Conservation (phyloP, 2,888 invertebrate genomes). For the Leptinotarsa haldemani region DNA sequence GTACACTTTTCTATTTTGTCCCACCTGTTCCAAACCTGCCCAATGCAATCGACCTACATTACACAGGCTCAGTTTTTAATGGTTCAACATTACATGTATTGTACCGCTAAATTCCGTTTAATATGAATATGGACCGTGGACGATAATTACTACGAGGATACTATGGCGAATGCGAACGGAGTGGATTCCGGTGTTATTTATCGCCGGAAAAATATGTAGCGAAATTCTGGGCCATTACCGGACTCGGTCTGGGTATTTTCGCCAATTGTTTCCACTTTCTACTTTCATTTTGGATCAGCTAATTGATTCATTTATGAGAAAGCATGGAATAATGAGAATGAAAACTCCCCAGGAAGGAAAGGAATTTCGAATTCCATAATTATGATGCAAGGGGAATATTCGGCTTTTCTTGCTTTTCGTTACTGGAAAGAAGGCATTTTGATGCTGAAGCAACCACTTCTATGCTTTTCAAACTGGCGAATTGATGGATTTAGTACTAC, state of each 20-base stretch:
- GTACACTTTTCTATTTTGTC: neutral
- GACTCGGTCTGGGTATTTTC: constrained; percentile 25
- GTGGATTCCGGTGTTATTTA: constrained; percentile 27
- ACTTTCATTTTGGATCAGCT: neutral
- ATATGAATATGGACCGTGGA: constrained; percentile 26
- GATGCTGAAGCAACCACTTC: too few species aligned
- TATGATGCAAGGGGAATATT: too few species aligned
- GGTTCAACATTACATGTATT: constrained; percentile 24
- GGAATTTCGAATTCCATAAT: too few species aligned
- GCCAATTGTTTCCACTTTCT: constrained; percentile 21
- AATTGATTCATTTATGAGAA: constrained; percentile 6
- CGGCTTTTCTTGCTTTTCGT: too few species aligned
- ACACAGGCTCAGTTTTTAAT: constrained; percentile 6
- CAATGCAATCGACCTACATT: constrained; percentile 16
- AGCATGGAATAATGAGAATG: neutral
- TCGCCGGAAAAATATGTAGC: constrained; percentile 26
- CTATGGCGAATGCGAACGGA: neutral
- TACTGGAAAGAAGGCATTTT: too few species aligned
- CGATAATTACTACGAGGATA: constrained; percentile 26
- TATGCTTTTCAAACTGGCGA: too few species aligned
- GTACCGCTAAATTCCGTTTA: constrained; percentile 30
- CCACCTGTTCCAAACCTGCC: neutral
- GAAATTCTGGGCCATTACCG: constrained; percentile 27
- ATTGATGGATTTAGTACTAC: too few species aligned
- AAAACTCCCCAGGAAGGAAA: neutral